Percentiles rank a stretch among this genome's conserved stretches.
phyloP scores from a whole-genome alignment of 2,797 vertebrate species.

The Coregonus ussuriensis region DNA sequence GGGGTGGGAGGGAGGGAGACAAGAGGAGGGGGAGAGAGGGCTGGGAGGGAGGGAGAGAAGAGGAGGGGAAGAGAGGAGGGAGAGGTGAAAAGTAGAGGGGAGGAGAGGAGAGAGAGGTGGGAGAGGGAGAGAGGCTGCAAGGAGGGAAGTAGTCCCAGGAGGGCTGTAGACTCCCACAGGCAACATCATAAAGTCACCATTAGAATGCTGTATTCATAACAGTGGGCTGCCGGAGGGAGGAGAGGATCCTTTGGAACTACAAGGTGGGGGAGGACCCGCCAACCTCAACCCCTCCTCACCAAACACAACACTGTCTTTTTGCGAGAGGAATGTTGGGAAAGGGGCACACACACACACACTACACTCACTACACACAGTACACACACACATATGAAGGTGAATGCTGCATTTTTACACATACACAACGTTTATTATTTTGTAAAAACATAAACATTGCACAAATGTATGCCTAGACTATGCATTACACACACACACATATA shows the following conservation, averaged over 20 bases:
- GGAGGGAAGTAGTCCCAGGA: slow-evolving; percentile 84
- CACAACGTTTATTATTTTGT: slow-evolving; percentile 15
- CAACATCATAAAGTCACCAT: slow-evolving; percentile 96
- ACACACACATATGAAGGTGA: slow-evolving; percentile 17
- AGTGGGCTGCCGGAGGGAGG: slow-evolving; percentile 76
- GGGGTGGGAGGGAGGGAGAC: background rate
- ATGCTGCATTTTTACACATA: slow-evolving; percentile 22
- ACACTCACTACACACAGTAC: slow-evolving; percentile 15
- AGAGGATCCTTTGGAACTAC: background rate
- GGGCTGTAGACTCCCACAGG: slow-evolving; percentile 87
- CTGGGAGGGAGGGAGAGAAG: slow-evolving; percentile 75
- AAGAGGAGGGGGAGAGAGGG: slow-evolving; percentile 48
- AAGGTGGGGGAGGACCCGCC: too few species aligned
- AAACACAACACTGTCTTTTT: too few species aligned
- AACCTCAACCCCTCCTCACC: too few species aligned
- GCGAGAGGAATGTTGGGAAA: background rate
- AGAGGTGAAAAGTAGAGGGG: background rate
- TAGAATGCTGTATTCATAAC: slow-evolving; percentile 90
- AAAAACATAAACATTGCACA: background rate
- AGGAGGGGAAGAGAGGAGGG: slow-evolving; percentile 8
- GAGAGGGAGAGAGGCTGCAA: slow-evolving; percentile 62
- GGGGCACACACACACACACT: slow-evolving; percentile 7
- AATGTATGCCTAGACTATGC: background rate
- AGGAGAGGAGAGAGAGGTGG: slow-evolving; percentile 38
- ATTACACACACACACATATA: background rate